Conservation (phyloP, 1,140 invertebrate genomes). For the Danaus plexippus region DNA sequence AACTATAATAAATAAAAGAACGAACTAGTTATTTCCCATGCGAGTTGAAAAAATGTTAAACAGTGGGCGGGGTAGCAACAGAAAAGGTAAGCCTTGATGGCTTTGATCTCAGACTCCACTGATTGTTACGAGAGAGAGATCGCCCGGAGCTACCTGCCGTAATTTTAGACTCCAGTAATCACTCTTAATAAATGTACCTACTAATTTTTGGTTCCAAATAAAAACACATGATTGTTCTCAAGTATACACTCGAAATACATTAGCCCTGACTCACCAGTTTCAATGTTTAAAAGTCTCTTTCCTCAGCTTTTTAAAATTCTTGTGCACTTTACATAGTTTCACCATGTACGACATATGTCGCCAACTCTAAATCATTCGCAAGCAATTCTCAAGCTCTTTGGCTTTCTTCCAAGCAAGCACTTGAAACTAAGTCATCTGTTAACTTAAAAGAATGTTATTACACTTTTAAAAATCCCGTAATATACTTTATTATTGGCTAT, state of each 20-base stretch:
- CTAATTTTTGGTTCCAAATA: constrained; percentile 29
- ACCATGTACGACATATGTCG: constrained; percentile 40
- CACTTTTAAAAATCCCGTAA: constrained; percentile 4
- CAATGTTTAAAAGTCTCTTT: constrained; percentile 12
- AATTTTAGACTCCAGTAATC: constrained; percentile 64
- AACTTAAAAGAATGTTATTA: constrained; percentile 39
- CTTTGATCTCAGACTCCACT: constrained; percentile 34
- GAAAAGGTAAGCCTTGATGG: constrained; percentile 48
- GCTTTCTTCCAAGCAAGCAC: constrained; percentile 50
- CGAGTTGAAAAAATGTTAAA: constrained; percentile 64
- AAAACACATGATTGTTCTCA: constrained; percentile 10
- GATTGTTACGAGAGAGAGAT: constrained; percentile 45
- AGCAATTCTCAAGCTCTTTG: constrained; percentile 51
- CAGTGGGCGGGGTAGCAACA: constrained; percentile 51
- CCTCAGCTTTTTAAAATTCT: constrained; percentile 36
- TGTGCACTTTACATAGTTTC: constrained; percentile 41
- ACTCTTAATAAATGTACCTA: constrained; percentile 65
- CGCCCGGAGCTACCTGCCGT: constrained; percentile 66
- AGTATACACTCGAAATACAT: constrained; percentile 23
- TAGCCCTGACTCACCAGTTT: constrained; percentile 36
- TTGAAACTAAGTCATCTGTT: constrained; percentile 54
- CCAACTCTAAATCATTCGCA: constrained; percentile 51
- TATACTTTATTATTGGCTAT: too few species aligned
- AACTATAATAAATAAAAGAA: constrained; percentile 50
- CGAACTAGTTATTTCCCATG: constrained; percentile 57